A percentile compares a stretch with the other conserved stretches of the same genome.
These are phyloP conservation scores for Eulimnadia texana DNA, from an alignment of 1,140 invertebrate genomes.

Conservation along the genomic window DNA sequence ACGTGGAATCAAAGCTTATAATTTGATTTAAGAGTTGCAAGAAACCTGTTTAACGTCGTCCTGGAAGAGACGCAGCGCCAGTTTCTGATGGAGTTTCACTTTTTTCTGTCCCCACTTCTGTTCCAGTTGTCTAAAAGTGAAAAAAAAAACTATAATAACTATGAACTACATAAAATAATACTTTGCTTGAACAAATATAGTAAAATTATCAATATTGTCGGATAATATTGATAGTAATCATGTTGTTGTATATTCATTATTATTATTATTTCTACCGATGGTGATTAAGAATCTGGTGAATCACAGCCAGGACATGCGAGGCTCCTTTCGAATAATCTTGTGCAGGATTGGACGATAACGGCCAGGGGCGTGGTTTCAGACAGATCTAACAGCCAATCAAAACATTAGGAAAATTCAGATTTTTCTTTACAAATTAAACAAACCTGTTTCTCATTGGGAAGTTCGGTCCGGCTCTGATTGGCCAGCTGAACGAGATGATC, in stretches of 20 bases:
- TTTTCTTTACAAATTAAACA: too few relatives aligned
- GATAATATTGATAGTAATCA: not conserved
- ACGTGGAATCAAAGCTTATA: constrained; percentile 3
- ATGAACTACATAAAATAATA: too few relatives aligned
- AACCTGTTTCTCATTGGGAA: constrained; percentile 55
- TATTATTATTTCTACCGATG: constrained; percentile 38
- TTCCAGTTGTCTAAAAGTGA: constrained; percentile 46
- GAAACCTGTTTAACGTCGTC: constrained; percentile 75
- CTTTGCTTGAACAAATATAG: too few relatives aligned
- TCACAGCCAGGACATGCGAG: constrained; percentile 73
- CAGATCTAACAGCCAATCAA: constrained; percentile 8
- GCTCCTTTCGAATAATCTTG: constrained; percentile 91
- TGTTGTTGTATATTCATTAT: not conserved
- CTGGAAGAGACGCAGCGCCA: constrained; percentile 85
- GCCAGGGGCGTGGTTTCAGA: constrained; percentile 12
- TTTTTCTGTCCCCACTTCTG: constrained; percentile 87
- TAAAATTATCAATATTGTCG: too few relatives aligned
- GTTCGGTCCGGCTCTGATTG: constrained; percentile 64
- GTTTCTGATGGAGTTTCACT: constrained; percentile 80
- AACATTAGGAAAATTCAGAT: not conserved
- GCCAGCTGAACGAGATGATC: constrained; percentile 91
- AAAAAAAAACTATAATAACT: too few relatives aligned
- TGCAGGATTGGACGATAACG: constrained; percentile 56
- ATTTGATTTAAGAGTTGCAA: not conserved
- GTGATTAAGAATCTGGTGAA: constrained; percentile 86